Base-by-base conservation (phyloP, 2,113 vertebrate species). In the Balaeniceps rex region DNA sequence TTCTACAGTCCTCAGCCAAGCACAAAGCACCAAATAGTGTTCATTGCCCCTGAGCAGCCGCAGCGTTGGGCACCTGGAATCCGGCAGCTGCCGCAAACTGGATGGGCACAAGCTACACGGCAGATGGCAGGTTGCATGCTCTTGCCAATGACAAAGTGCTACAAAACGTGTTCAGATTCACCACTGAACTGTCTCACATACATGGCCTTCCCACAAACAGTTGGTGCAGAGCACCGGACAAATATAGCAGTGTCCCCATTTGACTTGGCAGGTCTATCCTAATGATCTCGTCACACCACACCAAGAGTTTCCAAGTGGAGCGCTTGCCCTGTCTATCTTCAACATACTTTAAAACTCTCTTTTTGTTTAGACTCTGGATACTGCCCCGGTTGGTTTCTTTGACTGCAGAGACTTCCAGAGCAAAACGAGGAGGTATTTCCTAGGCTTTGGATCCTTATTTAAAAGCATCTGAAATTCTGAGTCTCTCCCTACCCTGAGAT, bases 201-300 rank as follows among this genome's bases (percentile, higher is more conserved):
- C 26, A 31, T 79, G 52, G 38, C 55, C 93, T 85, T 78, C 52
- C 93, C 91, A 88, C 88, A 84, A 93, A 87, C 91, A 94, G 89
- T 60, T 92, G 90, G 78, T 91, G 49, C 1, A 1, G 36, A 87
- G 65, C 40, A 78, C 51, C 1, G 4, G 13, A 58, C 55, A 93
- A 88, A 92, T 68, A 71, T 10, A 94, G 65, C 74, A 65, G 38
- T 51, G 51, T 12, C 18, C 38, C 46, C 49, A 60, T 44, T 49
- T 68, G 85, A 68, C 81, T 42, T 77, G 46, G 64, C 38, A 84
- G 36, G 49, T 63, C 88, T 51, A 29, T n/a, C 47, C 71, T 38
- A 70, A 40, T 0, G 0, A 12, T 47, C 58, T 58, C 1, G 0
- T 74, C 52, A 61, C 14, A 81, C 9, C 0, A 1, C 42, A 80